phyloP scores from a whole-genome alignment of 2,797 vertebrate species.

The Myotis findleyi region DNA sequence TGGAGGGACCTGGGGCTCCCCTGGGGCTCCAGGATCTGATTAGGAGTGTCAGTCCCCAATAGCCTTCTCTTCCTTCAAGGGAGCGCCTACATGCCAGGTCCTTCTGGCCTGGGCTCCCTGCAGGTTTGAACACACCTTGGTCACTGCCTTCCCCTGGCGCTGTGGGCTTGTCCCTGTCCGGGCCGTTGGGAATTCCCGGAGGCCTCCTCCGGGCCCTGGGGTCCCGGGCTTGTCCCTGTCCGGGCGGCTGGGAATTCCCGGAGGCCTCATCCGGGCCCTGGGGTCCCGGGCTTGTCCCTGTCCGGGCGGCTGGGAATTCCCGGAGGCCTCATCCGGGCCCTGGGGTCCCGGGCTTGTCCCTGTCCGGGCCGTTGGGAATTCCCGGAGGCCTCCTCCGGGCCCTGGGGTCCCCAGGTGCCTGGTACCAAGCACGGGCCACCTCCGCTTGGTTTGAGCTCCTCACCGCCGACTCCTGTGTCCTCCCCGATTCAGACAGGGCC shows the following conservation, averaged over 20 bases:
- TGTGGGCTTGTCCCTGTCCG: background rate
- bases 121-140: background rate
- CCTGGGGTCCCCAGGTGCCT: background rate
- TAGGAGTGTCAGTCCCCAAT: too few relatives aligned
- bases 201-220: background rate
- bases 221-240: background rate
- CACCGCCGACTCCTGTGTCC: background rate
- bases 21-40: background rate
- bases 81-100: background rate
- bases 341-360: background rate
- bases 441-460: fast-evolving
- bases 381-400: background rate
- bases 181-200: background rate
- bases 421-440: background rate
- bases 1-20: background rate
- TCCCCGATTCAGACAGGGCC: background rate
- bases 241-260: background rate
- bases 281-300: background rate
- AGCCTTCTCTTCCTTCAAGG: background rate
- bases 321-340: background rate
- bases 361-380: background rate
- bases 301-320: background rate
- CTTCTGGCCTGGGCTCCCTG: fast-evolving
- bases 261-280: background rate
- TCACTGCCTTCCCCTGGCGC: background rate